A percentile compares a stretch with the other conserved stretches of the same genome.
phyloP scores from a whole-genome alignment of 1,140 invertebrate genomes.

The Meteorus sp. region DNA sequence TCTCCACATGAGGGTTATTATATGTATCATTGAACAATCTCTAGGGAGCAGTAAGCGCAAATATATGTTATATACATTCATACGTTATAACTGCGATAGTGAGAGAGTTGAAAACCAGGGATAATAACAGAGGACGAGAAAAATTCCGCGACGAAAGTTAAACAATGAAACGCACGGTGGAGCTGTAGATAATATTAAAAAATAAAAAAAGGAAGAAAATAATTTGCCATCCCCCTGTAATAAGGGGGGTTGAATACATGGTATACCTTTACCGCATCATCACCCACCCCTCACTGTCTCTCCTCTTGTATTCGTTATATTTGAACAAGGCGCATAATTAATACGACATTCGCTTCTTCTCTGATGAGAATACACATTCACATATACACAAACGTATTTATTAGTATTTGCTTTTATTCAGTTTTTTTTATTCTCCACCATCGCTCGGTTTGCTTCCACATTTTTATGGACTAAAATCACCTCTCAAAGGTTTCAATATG shows the following conservation, averaged over 20 bases:
- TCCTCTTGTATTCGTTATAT: constrained; percentile 44
- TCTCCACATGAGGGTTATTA: too few relatives aligned
- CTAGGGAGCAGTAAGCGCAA: constrained; percentile 17
- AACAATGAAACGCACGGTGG: constrained; percentile 23
- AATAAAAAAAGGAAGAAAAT: constrained; percentile 37
- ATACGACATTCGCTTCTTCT: constrained; percentile 52
- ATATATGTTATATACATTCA: too few relatives aligned
- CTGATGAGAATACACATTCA: constrained; percentile 45
- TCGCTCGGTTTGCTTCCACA: too few relatives aligned
- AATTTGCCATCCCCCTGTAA: constrained; percentile 42
- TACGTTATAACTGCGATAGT: too few relatives aligned
- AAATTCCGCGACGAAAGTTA: constrained; percentile 31
- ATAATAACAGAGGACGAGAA: constrained; percentile 22
- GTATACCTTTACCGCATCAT: constrained; percentile 3
- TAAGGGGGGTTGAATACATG: constrained; percentile 40
- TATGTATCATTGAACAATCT: not conserved
- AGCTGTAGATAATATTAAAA: constrained; percentile 41
- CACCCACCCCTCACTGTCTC: too few relatives aligned
- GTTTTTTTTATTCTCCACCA: too few relatives aligned
- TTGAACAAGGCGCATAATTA: constrained; percentile 58
- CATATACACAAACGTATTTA: constrained; percentile 41
- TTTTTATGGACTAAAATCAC: not conserved
- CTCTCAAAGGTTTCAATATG: constrained; percentile 5
- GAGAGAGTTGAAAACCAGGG: not conserved
- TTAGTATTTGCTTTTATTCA: constrained; percentile 28